A percentile compares a stretch with the other conserved stretches of the same genome.
Conservation (phyloP, 2,888 invertebrate species). For the Mylabris sibirica region DNA sequence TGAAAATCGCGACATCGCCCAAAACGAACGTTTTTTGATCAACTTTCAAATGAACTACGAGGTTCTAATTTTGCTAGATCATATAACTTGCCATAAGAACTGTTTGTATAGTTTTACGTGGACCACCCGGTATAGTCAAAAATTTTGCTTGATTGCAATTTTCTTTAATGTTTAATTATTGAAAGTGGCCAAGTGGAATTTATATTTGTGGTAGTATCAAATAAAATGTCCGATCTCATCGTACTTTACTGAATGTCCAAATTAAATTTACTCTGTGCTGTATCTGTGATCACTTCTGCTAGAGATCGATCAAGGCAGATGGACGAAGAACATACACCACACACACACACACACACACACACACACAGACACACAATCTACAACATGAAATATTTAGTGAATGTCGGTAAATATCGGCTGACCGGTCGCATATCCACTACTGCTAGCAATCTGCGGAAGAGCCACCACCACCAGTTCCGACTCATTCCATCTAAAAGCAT, state of each 20-base stretch:
- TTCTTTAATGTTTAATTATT: conserved; percentile 58
- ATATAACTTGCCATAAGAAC: no score
- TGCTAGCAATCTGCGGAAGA: conserved; percentile 57
- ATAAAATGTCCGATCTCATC: conserved; percentile 31
- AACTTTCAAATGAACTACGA: no score
- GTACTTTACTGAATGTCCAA: conserved; percentile 57
- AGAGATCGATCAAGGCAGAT: conserved; percentile 55
- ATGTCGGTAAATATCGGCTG: conserved; percentile 22
- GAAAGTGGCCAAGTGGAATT: conserved; percentile 57
- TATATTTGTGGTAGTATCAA: conserved; percentile 52
- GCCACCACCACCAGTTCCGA: conserved; percentile 54
- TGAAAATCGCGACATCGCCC: no score
- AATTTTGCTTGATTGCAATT: conserved; percentile 21
- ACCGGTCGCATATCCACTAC: conserved; percentile 36
- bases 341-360: not conserved
- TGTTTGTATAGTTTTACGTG: not conserved
- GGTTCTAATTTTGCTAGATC: no score
- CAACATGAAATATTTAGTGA: conserved; percentile 34
- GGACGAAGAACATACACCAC: conserved; percentile 27
- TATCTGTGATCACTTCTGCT: conserved; percentile 54
- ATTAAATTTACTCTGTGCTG: conserved; percentile 59
- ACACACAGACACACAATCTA: not conserved
- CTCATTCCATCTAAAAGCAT: conserved; percentile 60
- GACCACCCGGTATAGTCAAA: not conserved
- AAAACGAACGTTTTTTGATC: no score